Base-by-base conservation (phyloP, 2,888 invertebrate species). In the Xestia ashworthii region DNA sequence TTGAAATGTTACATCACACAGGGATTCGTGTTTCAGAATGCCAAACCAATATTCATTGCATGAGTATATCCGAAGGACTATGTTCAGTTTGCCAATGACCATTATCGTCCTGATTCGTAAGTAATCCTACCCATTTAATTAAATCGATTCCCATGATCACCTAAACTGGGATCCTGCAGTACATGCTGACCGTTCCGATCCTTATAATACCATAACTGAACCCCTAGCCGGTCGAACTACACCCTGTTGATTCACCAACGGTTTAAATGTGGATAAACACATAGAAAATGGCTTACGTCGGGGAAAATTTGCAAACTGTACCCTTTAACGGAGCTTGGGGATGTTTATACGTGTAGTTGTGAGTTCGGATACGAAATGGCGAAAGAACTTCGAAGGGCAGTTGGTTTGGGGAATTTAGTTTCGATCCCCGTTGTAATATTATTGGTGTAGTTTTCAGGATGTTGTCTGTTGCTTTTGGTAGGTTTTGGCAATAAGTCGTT, bases 201-300 rank as follows among this genome's bases (percentile, higher is more conserved):
- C 55, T 72, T 70, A 76, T 80, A 83, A 79, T 70, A 80, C 84
- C 73, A 78, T 84, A 79, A 86, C 70, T 50, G 74, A 78, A 73
- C 82, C 84, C 78, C 44, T 72, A 44, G 50, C 60, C 69, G 70
- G 66, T 66, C 74, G 76, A 86, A 80, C 68, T 76, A 65, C 25
- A 71, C 84, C 82, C 76, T 80, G 82, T 84, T 84, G 84, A 82
- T 88, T 86, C 78, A 74, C 78, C 70, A 74, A 68, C 74, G 78
- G 83, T 80, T 80, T 76, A 85, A 85, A 88, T 85, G 74, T 76
- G 76, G 64, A 81, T 88, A 84, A 81, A 82, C 84, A 83, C 50
- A 74, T 78, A 58, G 71, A 82, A 83, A 88, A 81, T 83, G 71
- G 87, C 83, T 81, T 84, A 78, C 79, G 76, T 70, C 71, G 68